Percentiles rank a stretch among this genome's conserved stretches.
Evolutionary conservation across 2,888 invertebrate species (phyloP).

Genomic region (Norana najaformis): DNA sequence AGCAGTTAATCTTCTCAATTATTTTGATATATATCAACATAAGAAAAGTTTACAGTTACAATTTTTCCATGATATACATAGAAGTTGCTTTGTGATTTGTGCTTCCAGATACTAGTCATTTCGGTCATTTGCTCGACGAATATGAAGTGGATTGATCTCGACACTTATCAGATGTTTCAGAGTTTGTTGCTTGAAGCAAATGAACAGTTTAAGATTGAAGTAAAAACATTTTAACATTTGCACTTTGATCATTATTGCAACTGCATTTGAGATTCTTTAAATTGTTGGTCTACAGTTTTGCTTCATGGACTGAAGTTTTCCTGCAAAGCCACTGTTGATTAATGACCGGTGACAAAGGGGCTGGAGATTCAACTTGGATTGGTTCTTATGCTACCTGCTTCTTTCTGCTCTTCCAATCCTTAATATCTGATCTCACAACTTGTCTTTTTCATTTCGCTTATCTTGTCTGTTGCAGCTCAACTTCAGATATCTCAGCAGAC

Average conservation of each 20-base stretch:
- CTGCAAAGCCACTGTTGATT: background rate
- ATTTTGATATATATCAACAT: no score
- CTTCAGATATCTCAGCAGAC: background rate
- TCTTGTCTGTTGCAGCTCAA: background rate
- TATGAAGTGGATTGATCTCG: background rate
- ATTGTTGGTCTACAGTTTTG: background rate
- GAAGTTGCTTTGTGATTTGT: background rate
- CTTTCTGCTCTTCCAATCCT: no score
- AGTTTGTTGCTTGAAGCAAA: background rate
- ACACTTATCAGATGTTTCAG: background rate
- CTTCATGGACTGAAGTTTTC: background rate
- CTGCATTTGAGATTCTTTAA: background rate
- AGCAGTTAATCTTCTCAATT: no score
- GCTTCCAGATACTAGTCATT: background rate
- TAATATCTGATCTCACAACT: background rate
- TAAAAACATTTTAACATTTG: background rate
- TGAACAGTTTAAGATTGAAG: background rate
- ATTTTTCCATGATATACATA: background rate
- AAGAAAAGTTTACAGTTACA: no score
- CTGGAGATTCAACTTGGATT: no score
- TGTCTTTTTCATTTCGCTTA: background rate
- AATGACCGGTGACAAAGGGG: background rate
- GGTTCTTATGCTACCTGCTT: no score
- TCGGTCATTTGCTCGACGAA: background rate
- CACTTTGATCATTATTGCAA: background rate